Percentiles rank a stretch among this genome's conserved stretches.
These are phyloP conservation scores for Brachirus orientalis DNA, from an alignment of 2,113 vertebrate genomes.

Conservation along the genomic window DNA sequence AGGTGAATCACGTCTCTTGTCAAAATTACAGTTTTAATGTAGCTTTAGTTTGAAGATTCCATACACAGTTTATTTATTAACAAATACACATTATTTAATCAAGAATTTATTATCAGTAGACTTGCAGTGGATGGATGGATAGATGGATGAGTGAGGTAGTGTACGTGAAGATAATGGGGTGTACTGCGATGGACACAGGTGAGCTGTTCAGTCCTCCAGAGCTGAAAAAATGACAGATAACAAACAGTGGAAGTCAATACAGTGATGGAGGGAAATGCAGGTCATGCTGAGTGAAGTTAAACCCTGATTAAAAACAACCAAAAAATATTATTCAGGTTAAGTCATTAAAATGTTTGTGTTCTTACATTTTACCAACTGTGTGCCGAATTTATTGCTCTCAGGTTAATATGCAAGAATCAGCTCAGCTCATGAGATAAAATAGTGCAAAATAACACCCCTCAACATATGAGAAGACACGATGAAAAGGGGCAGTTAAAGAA, in stretches of 20 bases:
- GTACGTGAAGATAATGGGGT: constrained; percentile 24
- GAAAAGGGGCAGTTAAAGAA: neutral
- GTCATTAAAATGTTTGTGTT: too few relatives aligned
- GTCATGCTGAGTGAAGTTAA: neutral
- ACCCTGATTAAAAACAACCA: too few relatives aligned
- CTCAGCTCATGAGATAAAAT: neutral
- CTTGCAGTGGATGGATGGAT: constrained; percentile 2
- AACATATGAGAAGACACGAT: too few relatives aligned
- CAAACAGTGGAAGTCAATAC: neutral
- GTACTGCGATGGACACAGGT: constrained; percentile 2
- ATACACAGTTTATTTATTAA: too few relatives aligned
- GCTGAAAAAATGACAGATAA: constrained; percentile 21
- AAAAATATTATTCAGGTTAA: too few relatives aligned
- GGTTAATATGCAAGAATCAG: neutral
- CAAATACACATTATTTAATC: too few relatives aligned
- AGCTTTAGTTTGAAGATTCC: too few relatives aligned
- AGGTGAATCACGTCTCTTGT: too few relatives aligned
- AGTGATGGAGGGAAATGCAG: neutral
- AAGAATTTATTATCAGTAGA: too few relatives aligned
- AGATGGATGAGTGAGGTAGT: constrained; percentile 16
- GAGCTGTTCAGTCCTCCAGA: constrained; percentile 10
- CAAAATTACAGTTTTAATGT: too few relatives aligned
- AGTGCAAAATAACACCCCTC: neutral
- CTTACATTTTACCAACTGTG: neutral
- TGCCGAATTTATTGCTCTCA: neutral